phyloP scores from a whole-genome alignment of 2,888 invertebrate species.

The Phytoseiulus persimilis region DNA sequence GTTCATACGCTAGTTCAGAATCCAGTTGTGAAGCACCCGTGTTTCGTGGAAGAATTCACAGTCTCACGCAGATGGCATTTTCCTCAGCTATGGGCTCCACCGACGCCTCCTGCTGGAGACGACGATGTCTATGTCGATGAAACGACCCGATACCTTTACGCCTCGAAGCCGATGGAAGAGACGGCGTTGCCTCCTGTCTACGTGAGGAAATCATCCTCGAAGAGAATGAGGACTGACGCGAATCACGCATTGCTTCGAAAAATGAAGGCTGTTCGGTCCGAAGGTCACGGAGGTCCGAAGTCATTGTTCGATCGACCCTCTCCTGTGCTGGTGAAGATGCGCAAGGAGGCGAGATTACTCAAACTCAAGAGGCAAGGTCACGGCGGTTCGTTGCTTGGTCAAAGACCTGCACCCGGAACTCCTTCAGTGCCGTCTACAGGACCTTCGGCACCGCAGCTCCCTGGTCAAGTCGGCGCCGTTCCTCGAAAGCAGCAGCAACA shows the following conservation, averaged over 20 bases:
- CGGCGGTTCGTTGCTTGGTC: not conserved
- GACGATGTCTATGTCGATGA: conserved; percentile 83
- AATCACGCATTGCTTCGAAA: conserved; percentile 46
- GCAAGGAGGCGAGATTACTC: conserved; percentile 67
- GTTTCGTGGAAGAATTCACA: not conserved
- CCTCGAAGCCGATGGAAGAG: conserved; percentile 64
- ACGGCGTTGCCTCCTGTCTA: conserved; percentile 69
- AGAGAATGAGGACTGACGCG: conserved; percentile 61
- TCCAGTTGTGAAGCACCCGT: no score
- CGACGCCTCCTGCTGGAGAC: conserved; percentile 88
- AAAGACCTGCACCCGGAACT: not conserved
- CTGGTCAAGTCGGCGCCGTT: not conserved
- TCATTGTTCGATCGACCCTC: conserved; percentile 73
- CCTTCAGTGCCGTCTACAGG: not conserved
- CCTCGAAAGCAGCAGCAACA: not conserved
- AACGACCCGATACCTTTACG: conserved; percentile 74
- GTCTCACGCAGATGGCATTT: not conserved
- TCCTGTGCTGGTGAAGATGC: conserved; percentile 64
- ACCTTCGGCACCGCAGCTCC: not conserved
- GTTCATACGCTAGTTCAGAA: no score
- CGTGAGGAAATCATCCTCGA: conserved; percentile 64
- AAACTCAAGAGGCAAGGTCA: conserved; percentile 54
- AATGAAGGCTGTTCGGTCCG: conserved; percentile 59
- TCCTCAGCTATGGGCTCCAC: conserved; percentile 84
- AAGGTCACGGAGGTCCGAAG: conserved; percentile 65